Evolutionary conservation across 2,797 vertebrate genomes (phyloP).

Genomic region (Sebastes itinus): DNA sequence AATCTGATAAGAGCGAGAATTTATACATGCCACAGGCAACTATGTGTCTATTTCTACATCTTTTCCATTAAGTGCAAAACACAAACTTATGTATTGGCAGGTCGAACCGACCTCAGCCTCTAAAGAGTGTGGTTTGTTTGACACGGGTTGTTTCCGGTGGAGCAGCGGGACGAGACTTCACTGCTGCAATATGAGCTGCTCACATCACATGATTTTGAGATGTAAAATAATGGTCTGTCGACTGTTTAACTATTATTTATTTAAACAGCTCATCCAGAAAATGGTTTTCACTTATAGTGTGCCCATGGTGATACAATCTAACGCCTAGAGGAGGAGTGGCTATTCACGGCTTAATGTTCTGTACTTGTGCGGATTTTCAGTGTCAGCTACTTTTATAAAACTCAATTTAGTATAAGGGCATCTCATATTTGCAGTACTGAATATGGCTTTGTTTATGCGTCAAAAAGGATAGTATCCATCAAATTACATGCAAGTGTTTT

Average conservation of each 20-base stretch:
- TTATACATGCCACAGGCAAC: conserved; percentile 38
- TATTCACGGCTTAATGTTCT: conserved; percentile 24
- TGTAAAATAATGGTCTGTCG: conserved; percentile 43
- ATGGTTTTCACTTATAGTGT: conserved; percentile 30
- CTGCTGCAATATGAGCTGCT: conserved; percentile 6
- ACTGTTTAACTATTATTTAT: conserved; percentile 37
- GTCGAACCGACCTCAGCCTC: conserved; percentile 14
- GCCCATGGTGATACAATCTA: conserved; percentile 24
- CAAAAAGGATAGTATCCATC: not conserved
- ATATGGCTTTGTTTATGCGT: not conserved
- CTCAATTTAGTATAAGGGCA: not conserved
- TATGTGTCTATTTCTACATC: conserved; percentile 42
- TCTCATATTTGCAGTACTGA: not conserved
- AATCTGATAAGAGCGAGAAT: conserved; percentile 66
- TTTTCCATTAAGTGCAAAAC: conserved; percentile 14
- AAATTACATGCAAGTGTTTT: not conserved
- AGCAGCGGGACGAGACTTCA: conserved; percentile 6
- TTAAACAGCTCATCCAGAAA: conserved; percentile 28
- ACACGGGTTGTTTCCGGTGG: conserved; percentile 4
- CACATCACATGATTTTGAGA: conserved; percentile 22
- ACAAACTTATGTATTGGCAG: conserved; percentile 13
- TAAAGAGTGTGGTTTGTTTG: conserved; percentile 19
- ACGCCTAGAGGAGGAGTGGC: conserved; percentile 13
- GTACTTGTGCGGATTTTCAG: conserved; percentile 1
- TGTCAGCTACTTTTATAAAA: conserved; percentile 34